These are phyloP conservation scores for Idaea aversata DNA, from an alignment of 2,888 invertebrate genomes.

Conservation along the genomic window DNA sequence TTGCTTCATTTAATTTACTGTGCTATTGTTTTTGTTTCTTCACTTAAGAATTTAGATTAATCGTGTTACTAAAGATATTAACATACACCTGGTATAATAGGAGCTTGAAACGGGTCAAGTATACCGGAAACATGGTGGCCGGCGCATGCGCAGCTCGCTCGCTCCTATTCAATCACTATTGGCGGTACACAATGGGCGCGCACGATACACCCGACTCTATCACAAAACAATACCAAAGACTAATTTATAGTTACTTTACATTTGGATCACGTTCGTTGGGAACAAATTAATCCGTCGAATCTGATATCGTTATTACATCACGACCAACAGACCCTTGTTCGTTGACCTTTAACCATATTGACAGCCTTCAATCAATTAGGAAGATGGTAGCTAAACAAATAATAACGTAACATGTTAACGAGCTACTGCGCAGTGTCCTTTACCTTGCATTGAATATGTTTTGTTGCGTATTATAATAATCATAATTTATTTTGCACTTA, in stretches of 20 bases:
- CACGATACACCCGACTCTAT: conserved; percentile 37
- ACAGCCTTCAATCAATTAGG: conserved; percentile 3
- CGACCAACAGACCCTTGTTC: conserved; percentile 2
- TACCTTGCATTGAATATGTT: too few relatives aligned
- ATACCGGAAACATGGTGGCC: conserved; percentile 65
- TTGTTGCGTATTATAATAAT: conserved; percentile 1
- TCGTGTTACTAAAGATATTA: conserved; percentile 34
- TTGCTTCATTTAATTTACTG: conserved; percentile 23
- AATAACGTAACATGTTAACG: too few relatives aligned
- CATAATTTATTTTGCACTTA: conserved; percentile 2
- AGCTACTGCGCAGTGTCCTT: too few relatives aligned
- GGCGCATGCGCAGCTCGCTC: conserved; percentile 53
- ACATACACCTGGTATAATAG: conserved; percentile 35
- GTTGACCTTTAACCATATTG: conserved; percentile 5
- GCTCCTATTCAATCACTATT: conserved; percentile 61
- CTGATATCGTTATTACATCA: conserved; percentile 16
- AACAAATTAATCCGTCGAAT: conserved; percentile 19
- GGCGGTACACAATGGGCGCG: conserved; percentile 44
- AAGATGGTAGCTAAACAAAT: neutral
- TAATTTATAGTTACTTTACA: conserved; percentile 19
- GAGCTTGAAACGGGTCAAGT: conserved; percentile 67
- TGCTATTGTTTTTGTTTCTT: conserved; percentile 35
- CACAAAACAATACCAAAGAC: neutral
- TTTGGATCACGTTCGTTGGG: conserved; percentile 30
- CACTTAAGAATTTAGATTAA: conserved; percentile 25